Conservation (phyloP, 2,113 vertebrate genomes). For the Telmatochromis sp. region DNA sequence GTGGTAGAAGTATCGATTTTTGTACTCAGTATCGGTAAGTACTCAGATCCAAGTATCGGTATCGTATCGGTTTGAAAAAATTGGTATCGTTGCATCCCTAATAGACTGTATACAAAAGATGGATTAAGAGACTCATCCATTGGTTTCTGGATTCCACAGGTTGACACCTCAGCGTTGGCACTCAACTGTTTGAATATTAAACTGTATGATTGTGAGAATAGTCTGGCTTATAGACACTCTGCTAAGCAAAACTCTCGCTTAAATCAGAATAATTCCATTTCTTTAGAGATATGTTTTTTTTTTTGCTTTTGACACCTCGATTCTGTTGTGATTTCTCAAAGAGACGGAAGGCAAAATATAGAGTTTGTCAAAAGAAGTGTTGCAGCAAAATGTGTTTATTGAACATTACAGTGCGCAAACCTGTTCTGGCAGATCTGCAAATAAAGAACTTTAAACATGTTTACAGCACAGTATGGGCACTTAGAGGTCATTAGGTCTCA, state of each 20-base stretch:
- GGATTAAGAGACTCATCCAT: not conserved
- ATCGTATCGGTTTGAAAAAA: no score
- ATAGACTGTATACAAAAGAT: not conserved
- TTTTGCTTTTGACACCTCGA: fast-evolving
- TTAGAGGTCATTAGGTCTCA: fast-evolving
- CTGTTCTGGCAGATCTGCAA: not conserved
- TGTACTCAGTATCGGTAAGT: no score
- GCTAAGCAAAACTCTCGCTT: not conserved
- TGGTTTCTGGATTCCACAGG: not conserved
- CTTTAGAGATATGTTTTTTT: not conserved
- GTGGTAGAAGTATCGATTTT: no score
- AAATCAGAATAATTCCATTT: not conserved
- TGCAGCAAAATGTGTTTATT: not conserved
- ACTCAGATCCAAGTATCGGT: no score
- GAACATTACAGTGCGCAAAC: not conserved
- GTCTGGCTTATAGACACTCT: not conserved
- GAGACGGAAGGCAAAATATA: not conserved
- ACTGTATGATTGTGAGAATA: not conserved
- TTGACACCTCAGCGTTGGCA: not conserved
- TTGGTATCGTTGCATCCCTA: no score
- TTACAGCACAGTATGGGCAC: not conserved
- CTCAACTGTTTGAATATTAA: not conserved
- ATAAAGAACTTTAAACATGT: not conserved
- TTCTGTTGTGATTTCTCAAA: not conserved
- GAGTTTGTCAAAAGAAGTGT: not conserved